phyloP scores from a whole-genome alignment of 2,113 vertebrate species.

The Pionites leucogaster region DNA sequence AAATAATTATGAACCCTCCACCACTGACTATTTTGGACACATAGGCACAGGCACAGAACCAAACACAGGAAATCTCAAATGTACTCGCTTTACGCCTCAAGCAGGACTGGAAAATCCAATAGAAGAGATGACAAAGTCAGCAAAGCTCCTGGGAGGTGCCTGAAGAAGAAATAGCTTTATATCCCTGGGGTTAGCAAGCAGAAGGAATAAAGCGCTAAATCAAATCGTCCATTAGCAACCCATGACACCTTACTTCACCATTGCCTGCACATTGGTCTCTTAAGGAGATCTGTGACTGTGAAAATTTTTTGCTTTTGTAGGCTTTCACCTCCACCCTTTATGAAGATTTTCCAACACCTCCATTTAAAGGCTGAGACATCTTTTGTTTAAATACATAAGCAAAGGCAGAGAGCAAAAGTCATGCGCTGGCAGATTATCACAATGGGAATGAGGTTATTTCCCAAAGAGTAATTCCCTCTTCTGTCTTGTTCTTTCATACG shows the following conservation, averaged over 20 bases:
- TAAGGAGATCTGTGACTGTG: not conserved
- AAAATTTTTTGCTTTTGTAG: not conserved
- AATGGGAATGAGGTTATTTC: not conserved
- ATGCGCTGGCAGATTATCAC: rapidly evolving
- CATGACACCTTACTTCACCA: not conserved
- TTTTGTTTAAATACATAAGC: not conserved
- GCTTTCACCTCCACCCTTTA: not conserved
- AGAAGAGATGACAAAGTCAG: not conserved
- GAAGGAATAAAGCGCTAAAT: not conserved
- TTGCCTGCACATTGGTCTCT: rapidly evolving
- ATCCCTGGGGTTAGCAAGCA: not conserved
- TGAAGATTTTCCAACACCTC: not conserved
- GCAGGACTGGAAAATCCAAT: not conserved
- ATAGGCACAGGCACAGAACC: not conserved
- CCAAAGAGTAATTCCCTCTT: not conserved
- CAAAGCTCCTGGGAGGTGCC: not conserved
- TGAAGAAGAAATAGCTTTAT: not conserved
- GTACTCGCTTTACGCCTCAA: not conserved
- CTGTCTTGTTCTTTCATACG: not conserved
- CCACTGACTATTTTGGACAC: not conserved
- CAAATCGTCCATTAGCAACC: not conserved
- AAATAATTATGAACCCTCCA: not conserved
- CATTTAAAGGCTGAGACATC: not conserved
- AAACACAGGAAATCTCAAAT: not conserved
- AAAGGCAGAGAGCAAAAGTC: not conserved